phyloP scores from a whole-genome alignment of 2,113 vertebrate genomes.

The Pyxicephalus adspersus region DNA sequence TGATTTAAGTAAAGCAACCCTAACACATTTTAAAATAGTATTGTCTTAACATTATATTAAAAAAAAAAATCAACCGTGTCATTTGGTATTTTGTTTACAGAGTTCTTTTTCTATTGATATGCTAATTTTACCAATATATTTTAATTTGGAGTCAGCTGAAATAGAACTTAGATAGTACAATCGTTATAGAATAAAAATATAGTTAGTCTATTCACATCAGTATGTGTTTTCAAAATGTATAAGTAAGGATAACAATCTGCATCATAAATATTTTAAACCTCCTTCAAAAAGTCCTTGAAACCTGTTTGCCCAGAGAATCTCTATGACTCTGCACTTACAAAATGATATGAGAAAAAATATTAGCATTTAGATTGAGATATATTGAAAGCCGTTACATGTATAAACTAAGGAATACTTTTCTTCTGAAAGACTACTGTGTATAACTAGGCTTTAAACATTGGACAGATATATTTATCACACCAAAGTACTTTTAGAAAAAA shows the following conservation, averaged over 20 bases:
- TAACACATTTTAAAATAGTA: no score
- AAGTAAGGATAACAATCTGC: neutral
- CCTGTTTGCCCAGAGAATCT: conserved; percentile 10
- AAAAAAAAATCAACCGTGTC: no score
- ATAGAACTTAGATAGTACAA: no score
- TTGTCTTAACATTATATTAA: no score
- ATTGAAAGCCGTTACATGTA: conserved; percentile 46
- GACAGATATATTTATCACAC: conserved; percentile 12
- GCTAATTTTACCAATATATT: no score
- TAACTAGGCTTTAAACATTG: conserved; percentile 1
- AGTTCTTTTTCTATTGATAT: no score
- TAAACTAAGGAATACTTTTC: conserved; percentile 45
- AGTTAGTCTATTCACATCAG: neutral
- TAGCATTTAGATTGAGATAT: conserved; percentile 56
- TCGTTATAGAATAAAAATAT: neutral
- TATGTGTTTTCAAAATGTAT: conserved; percentile 12
- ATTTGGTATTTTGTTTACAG: no score
- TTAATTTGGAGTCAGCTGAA: no score
- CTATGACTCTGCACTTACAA: conserved; percentile 42
- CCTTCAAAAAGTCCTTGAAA: conserved; percentile 44
- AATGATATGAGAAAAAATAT: conserved; percentile 50
- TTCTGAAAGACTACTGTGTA: conserved; percentile 31
- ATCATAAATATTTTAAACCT: conserved; percentile 47
- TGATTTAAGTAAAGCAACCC: no score
- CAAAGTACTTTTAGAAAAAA: neutral